phyloP scores from a whole-genome alignment of 2,797 vertebrate species.

The Arctocebus calabarensis region DNA sequence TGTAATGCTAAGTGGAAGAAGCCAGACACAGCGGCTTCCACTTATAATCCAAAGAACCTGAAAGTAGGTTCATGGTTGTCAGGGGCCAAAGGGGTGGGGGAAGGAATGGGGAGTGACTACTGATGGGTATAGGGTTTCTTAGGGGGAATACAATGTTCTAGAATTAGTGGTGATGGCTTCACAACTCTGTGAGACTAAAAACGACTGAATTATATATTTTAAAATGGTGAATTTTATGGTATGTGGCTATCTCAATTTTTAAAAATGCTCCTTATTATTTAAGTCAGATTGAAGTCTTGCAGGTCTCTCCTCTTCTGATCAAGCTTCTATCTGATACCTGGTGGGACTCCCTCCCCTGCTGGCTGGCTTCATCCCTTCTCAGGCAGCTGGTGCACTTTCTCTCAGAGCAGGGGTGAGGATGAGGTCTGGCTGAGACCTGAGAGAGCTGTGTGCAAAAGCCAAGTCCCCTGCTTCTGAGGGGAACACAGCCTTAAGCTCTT shows the following conservation, averaged over 20 bases:
- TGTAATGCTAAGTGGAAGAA: neutral
- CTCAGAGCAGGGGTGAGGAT: neutral
- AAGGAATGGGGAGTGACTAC: neutral
- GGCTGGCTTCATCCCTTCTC: neutral
- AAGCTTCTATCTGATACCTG: neutral
- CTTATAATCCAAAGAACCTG: neutral
- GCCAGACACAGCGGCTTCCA: neutral
- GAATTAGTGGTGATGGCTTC: neutral
- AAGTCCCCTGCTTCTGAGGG: neutral
- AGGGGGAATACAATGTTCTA: neutral
- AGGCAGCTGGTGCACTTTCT: neutral
- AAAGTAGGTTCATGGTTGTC: neutral
- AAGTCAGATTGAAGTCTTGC: neutral
- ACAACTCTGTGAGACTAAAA: neutral
- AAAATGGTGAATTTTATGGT: neutral
- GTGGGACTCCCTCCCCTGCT: neutral
- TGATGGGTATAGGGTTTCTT: neutral
- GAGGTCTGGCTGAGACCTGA: neutral
- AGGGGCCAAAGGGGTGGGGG: no score
- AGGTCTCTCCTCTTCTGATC: neutral
- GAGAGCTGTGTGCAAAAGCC: neutral
- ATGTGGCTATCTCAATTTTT: neutral
- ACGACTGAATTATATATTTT: neutral
- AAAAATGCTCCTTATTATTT: neutral
- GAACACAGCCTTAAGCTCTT: neutral